Evolutionary conservation across 2,797 vertebrate species (phyloP), one percentile per base, ranked within the genome.

Genomic region (Pipistrellus nathusii): DNA sequence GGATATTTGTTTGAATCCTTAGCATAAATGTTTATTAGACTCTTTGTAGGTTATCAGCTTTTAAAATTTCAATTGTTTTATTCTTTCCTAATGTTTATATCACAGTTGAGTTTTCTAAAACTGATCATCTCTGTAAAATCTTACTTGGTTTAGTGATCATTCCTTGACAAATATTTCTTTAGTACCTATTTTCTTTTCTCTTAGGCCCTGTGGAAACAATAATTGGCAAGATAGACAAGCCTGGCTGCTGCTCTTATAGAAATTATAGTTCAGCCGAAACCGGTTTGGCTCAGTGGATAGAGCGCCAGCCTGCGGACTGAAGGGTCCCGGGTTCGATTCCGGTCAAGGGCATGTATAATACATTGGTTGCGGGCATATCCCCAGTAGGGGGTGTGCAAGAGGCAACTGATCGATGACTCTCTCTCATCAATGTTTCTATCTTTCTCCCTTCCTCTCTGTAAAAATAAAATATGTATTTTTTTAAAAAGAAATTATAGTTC

Each of bases 81-180:
- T 77, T 59, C 38, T 87, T 95, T 75, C 32, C 46, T 92, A 72
- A 64, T 62, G 71, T 3, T 84, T 73, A 53, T 10, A 41, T 53
- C 51, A 80, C 53, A 38, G 41, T 75, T 87, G 38, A 66, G 48
- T 82, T 78, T 85, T 77, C 32, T 46, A 48, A 91, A 71, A 44
- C 38, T 41, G 25, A 71, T 75, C 30, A 81, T 87, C 20, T 55
- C 44, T 41, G 38, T 68, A 38, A 2, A 32, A 6, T 75, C 90
- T 78, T 90, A 84, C 86, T 95, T 76, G 6, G 30, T 55, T 44
- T 83, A 77, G 57, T 35, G 84, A 38, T 57, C 53, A 77, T 38
- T 90, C 41, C 75, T 3, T 69, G 66, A 82, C 41, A 94, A 72
- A 46, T 82, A 73, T 64, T 86, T 84, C 81, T 73, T 76, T 8